Conservation (phyloP, 1,140 invertebrate species). For the Zaprionus taronus region DNA sequence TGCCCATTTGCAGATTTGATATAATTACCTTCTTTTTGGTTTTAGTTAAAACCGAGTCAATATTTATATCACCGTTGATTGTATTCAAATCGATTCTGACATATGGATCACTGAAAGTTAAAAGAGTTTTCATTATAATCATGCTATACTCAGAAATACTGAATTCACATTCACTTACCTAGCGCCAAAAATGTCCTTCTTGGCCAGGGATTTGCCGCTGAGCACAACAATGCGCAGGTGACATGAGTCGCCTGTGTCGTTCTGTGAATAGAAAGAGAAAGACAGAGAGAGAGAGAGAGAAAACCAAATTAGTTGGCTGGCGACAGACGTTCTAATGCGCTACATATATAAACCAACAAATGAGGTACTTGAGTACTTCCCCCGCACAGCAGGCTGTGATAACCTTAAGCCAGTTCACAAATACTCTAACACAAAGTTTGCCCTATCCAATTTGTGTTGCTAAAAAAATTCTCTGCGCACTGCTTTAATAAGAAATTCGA, state of each 20-base stretch:
- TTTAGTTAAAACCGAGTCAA: slow-evolving; percentile 97
- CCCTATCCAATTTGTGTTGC: not conserved
- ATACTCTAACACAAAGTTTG: not conserved
- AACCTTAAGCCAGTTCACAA: not conserved
- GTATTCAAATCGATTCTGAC: slow-evolving; percentile 95
- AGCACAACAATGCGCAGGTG: slow-evolving; percentile 93
- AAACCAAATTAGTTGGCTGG: not conserved
- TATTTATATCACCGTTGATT: slow-evolving; percentile 92
- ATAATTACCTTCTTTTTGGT: slow-evolving; percentile 95
- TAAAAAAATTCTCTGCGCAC: not conserved
- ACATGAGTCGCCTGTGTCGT: slow-evolving; percentile 90
- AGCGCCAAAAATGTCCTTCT: slow-evolving; percentile 99
- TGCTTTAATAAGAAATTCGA: not conserved
- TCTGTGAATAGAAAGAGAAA: slow-evolving; percentile 85
- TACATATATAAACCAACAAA: not conserved
- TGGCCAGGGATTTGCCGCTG: slow-evolving; percentile 95
- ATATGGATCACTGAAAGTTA: slow-evolving; percentile 94
- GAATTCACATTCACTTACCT: slow-evolving; percentile 87
- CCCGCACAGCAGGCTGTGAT: not conserved
- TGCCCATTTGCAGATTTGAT: not conserved
- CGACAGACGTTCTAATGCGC: not conserved
- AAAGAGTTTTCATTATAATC: not conserved
- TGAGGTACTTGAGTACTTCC: not conserved
- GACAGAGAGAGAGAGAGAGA: not conserved
- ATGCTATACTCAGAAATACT: not conserved